phyloP scores from a whole-genome alignment of 2,797 vertebrate species.

The Philypnodon macrostomus region DNA sequence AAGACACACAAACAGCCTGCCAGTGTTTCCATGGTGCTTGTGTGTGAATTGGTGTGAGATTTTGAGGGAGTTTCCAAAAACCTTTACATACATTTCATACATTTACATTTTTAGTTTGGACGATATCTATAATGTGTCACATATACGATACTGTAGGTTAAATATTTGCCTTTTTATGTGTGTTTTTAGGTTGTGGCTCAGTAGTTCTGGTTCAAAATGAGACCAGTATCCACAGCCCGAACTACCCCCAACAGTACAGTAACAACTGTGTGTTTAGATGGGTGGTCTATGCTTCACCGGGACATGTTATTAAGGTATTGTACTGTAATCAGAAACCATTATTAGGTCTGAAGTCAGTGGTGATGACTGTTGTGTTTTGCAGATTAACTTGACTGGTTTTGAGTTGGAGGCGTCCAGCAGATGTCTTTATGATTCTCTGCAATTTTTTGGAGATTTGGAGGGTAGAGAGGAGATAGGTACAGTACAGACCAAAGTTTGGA shows the following conservation, averaged over 20 bases:
- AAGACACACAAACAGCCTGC: conserved; percentile 22
- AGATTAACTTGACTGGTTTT: conserved; percentile 83
- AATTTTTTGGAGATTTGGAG: conserved; percentile 72
- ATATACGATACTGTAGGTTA: too few species aligned
- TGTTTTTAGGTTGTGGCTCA: conserved; percentile 71
- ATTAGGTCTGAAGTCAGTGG: not conserved
- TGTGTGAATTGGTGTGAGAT: not conserved
- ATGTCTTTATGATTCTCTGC: conserved; percentile 78
- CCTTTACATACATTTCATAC: too few species aligned
- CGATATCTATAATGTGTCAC: too few species aligned
- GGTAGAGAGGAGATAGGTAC: conserved; percentile 77
- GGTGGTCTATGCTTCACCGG: conserved; percentile 77
- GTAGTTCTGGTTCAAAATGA: conserved; percentile 76
- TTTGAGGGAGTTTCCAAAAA: too few species aligned
- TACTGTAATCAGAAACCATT: not conserved
- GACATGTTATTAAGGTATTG: conserved; percentile 79
- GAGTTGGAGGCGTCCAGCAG: conserved; percentile 79
- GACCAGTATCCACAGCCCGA: conserved; percentile 72
- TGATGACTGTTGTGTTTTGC: conserved; percentile 14
- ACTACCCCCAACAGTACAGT: conserved; percentile 77
- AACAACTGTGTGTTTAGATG: conserved; percentile 74
- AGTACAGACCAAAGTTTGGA: not conserved
- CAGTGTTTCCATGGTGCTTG: conserved; percentile 1
- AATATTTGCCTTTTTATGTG: conserved; percentile 2
- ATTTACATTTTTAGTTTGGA: too few species aligned